A percentile compares a stretch with the other conserved stretches of the same genome.
These are phyloP conservation scores for Adelges cooleyi DNA, from an alignment of 1,140 invertebrate species.

Conservation along the genomic window DNA sequence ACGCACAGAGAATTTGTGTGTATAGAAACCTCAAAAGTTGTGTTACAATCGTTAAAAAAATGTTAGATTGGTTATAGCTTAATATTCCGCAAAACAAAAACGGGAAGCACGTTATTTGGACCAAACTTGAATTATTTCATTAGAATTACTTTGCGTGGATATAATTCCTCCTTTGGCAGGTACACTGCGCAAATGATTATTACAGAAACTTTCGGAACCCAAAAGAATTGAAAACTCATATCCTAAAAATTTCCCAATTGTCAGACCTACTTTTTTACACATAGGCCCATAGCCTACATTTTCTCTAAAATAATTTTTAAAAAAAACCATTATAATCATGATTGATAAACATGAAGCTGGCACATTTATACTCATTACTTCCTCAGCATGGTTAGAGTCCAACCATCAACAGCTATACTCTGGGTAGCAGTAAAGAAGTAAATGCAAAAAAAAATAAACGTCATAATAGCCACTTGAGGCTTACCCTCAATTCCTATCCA, in stretches of 20 bases:
- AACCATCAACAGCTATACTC: conserved; percentile 98
- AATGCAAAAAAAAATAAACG: conserved; percentile 75
- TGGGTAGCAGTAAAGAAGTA: conserved; percentile 98
- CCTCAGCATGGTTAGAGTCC: conserved; percentile 97
- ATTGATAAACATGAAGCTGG: neutral
- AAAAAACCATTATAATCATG: neutral
- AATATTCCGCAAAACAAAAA: too few species aligned
- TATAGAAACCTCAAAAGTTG: neutral
- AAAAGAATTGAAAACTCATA: conserved; percentile 94
- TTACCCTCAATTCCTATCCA: conserved; percentile 35
- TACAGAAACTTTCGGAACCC: conserved; percentile 92
- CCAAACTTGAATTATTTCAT: too few species aligned
- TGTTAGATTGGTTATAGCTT: neutral
- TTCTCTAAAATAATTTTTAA: conserved; percentile 38
- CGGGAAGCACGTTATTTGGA: too few species aligned
- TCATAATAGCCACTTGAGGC: conserved; percentile 73
- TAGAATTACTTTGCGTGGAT: conserved; percentile 59
- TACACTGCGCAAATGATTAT: conserved; percentile 68
- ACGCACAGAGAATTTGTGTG: too few species aligned
- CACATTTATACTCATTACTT: conserved; percentile 44
- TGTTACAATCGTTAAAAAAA: neutral
- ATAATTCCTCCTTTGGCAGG: conserved; percentile 63
- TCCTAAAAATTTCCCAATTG: conserved; percentile 92
- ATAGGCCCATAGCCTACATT: conserved; percentile 99
- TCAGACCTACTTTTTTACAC: conserved; percentile 97